phyloP scores from a whole-genome alignment of 1,140 invertebrate genomes.

The Drosophila ironensis region DNA sequence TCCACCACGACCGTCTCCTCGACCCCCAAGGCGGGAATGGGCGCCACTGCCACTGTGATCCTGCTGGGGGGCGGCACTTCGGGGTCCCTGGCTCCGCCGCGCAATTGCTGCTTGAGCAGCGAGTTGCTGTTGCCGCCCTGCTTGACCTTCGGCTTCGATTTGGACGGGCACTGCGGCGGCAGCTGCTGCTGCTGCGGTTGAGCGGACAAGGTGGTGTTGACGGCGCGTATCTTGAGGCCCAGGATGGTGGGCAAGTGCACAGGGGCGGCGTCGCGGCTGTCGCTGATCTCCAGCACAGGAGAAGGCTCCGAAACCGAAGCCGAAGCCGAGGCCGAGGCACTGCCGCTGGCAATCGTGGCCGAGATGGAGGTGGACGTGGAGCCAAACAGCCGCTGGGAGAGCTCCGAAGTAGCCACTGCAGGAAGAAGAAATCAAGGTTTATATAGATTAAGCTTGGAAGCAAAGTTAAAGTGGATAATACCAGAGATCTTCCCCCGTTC shows the following conservation, averaged over 20 bases:
- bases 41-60: conserved; percentile 20
- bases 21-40: conserved; percentile 51
- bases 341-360: conserved; percentile 4
- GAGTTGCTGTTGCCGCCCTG: conserved; percentile 64
- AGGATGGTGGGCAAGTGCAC: conserved; percentile 76
- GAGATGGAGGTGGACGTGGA: conserved; percentile 41
- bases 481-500: no score
- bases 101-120: conserved; percentile 73
- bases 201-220: conserved; percentile 40
- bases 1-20: conserved; percentile 41
- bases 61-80: conserved; percentile 23
- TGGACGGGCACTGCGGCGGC: conserved; percentile 1
- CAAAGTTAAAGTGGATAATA: no score
- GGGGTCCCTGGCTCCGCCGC: conserved; percentile 79
- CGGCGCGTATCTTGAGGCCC: conserved; percentile 67
- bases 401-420: conserved; percentile 57
- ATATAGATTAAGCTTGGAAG: conserved; percentile 11
- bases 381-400: conserved; percentile 74
- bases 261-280: conserved; percentile 8
- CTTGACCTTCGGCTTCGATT: conserved; percentile 19
- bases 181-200: neutral
- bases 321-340: neutral
- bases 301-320: neutral
- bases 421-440: neutral
- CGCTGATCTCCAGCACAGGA: conserved; percentile 18